A percentile compares a stretch with the other conserved stretches of the same genome.
Evolutionary conservation across 2,888 invertebrate species (phyloP).

Genomic region (Cryptocheilus praepositus): DNA sequence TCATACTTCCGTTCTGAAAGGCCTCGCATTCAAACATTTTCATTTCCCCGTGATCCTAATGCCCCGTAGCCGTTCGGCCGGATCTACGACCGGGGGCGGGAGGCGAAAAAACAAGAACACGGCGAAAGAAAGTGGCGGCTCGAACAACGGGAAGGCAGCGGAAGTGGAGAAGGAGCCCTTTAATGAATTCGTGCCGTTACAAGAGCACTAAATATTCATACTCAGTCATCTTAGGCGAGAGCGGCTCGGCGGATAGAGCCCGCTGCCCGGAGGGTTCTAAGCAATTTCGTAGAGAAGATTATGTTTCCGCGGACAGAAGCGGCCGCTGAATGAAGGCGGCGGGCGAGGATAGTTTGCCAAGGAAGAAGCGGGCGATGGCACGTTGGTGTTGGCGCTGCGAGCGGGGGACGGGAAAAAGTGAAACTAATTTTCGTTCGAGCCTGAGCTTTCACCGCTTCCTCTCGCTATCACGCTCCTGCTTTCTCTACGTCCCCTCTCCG

Average conservation of each 20-base stretch:
- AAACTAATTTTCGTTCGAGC: constrained; percentile 57
- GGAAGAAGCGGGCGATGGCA: constrained; percentile 8
- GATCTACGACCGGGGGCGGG: neutral
- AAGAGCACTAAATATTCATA: constrained; percentile 51
- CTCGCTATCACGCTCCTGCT: constrained; percentile 16
- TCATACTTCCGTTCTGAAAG: no score
- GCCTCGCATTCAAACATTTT: no score
- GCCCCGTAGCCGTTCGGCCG: neutral
- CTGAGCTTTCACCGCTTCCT: constrained; percentile 37
- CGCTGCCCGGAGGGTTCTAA: constrained; percentile 43
- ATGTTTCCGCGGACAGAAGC: constrained; percentile 48
- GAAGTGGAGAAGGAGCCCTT: no score
- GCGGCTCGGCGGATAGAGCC: constrained; percentile 1
- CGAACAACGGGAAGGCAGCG: neutral
- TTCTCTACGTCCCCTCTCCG: constrained; percentile 15
- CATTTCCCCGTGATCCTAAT: no score
- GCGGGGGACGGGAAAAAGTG: constrained; percentile 44
- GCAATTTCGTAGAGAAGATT: constrained; percentile 56
- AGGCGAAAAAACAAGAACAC: neutral
- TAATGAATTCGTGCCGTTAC: constrained; percentile 17
- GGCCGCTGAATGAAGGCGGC: constrained; percentile 38
- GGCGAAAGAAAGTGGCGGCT: neutral
- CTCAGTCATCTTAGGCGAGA: constrained; percentile 18
- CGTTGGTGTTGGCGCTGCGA: constrained; percentile 11
- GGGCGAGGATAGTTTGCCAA: constrained; percentile 12